Percentiles rank a stretch among this genome's conserved stretches.
phyloP scores from a whole-genome alignment of 1,140 invertebrate species.

The Brachionus asplanchnoidis region DNA sequence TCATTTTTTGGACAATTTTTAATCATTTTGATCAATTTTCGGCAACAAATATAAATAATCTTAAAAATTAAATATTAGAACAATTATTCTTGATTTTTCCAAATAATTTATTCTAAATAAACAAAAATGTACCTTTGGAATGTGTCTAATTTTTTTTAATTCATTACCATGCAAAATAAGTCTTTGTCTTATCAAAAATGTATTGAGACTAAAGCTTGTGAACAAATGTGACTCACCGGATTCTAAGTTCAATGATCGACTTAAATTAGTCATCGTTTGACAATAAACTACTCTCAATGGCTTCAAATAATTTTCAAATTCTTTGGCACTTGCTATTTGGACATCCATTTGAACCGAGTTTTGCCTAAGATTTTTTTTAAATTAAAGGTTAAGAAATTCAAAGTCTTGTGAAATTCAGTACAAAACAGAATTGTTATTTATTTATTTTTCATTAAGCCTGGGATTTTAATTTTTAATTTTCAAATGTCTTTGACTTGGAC shows the following conservation, averaged over 20 bases:
- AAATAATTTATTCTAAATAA: neutral
- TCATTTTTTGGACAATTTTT: neutral
- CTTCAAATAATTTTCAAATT: constrained; percentile 34
- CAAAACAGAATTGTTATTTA: too few species aligned
- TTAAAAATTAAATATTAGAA: neutral
- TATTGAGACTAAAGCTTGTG: constrained; percentile 65
- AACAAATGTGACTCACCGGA: constrained; percentile 45
- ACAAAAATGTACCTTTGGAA: constrained; percentile 67
- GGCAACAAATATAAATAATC: neutral
- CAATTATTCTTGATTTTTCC: neutral
- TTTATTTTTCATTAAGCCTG: too few species aligned
- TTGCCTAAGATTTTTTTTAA: constrained; percentile 57
- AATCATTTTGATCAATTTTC: neutral
- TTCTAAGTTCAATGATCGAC: neutral
- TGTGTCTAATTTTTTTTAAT: constrained; percentile 68
- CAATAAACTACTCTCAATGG: constrained; percentile 13
- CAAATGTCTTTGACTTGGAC: too few species aligned
- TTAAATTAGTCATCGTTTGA: neutral
- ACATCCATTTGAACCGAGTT: constrained; percentile 70
- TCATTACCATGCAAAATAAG: constrained; percentile 73
- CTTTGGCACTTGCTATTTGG: constrained; percentile 56
- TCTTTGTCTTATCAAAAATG: constrained; percentile 69
- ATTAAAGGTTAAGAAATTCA: neutral
- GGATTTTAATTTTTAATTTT: too few species aligned
- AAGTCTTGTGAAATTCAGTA: too few species aligned